Percentiles rank a stretch among this genome's conserved stretches.
Conservation (phyloP, 1,140 invertebrate species). For the Atta colombica region DNA sequence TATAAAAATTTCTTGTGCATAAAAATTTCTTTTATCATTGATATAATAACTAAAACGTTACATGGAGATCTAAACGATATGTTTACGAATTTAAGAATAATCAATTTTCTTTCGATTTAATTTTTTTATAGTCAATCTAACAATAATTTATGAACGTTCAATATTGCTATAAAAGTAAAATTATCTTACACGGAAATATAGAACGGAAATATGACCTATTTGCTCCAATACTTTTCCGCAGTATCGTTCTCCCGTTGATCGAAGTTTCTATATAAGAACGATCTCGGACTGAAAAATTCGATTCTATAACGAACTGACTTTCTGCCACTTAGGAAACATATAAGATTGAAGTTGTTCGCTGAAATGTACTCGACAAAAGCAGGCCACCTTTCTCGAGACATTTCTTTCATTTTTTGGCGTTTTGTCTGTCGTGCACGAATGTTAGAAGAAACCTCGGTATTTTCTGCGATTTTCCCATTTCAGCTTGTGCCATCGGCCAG, state of each 20-base stretch:
- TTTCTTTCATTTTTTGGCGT: slow-evolving; percentile 43
- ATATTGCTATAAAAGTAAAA: slow-evolving; percentile 14
- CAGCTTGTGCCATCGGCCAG: slow-evolving; percentile 31
- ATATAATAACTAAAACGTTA: neutral
- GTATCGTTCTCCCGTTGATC: slow-evolving; percentile 35
- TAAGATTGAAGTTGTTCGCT: slow-evolving; percentile 48
- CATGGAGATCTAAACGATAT: neutral
- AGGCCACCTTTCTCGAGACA: neutral
- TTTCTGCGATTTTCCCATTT: slow-evolving; percentile 53
- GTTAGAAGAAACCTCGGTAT: slow-evolving; percentile 39
- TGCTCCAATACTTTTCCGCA: slow-evolving; percentile 3
- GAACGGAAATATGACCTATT: slow-evolving; percentile 29
- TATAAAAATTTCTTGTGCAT: neutral
- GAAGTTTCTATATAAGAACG: slow-evolving; percentile 49
- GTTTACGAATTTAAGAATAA: slow-evolving; percentile 19
- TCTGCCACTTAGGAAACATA: slow-evolving; percentile 57
- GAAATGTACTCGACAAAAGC: slow-evolving; percentile 37
- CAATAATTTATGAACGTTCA: neutral
- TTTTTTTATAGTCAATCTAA: slow-evolving; percentile 22
- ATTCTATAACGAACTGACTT: slow-evolving; percentile 55
- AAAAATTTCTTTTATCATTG: neutral
- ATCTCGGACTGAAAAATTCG: slow-evolving; percentile 49
- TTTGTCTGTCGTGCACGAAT: slow-evolving; percentile 15
- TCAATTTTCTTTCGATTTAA: slow-evolving; percentile 24
- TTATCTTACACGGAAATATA: slow-evolving; percentile 25